Conservation (phyloP, 2,888 invertebrate species). For the Pocota personata region DNA sequence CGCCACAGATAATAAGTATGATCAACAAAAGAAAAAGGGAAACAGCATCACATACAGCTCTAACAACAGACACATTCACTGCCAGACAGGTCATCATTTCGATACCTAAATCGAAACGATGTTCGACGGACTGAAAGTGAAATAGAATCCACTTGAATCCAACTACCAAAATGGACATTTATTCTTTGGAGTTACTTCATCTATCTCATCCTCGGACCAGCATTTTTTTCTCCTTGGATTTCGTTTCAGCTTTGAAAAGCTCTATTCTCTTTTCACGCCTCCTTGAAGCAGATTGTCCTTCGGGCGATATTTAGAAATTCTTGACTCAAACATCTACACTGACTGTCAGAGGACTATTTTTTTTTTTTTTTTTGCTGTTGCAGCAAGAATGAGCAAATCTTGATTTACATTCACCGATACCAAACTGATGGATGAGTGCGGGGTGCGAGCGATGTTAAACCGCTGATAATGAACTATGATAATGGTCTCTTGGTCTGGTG, state of each 20-base stretch:
- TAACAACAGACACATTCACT: not conserved
- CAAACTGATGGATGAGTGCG: conserved; percentile 21
- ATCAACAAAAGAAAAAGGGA: not conserved
- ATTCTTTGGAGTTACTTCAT: not conserved
- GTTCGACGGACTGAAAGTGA: conserved; percentile 24
- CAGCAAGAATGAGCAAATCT: not conserved
- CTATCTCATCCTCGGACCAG: not conserved
- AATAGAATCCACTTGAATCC: conserved; percentile 36
- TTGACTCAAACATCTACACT: not conserved
- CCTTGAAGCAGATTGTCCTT: conserved; percentile 18
- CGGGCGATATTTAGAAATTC: not conserved
- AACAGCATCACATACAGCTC: not conserved
- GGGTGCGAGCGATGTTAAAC: not conserved
- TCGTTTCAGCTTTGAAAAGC: not conserved
- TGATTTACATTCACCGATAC: conserved; percentile 15
- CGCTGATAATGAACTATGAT: conserved; percentile 2
- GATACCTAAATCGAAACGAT: not conserved
- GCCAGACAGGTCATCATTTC: conserved; percentile 29
- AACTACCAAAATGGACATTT: conserved; percentile 13
- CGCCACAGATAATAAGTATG: not conserved
- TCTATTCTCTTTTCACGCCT: not conserved
- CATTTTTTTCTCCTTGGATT: not conserved
- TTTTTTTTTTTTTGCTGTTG: not conserved
- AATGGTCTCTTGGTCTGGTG: conserved; percentile 12
- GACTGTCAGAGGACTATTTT: not conserved